Evolutionary conservation across 2,113 vertebrate species (phyloP), one percentile per base, ranked within the genome.

Genomic region (Platycercus adscitus): DNA sequence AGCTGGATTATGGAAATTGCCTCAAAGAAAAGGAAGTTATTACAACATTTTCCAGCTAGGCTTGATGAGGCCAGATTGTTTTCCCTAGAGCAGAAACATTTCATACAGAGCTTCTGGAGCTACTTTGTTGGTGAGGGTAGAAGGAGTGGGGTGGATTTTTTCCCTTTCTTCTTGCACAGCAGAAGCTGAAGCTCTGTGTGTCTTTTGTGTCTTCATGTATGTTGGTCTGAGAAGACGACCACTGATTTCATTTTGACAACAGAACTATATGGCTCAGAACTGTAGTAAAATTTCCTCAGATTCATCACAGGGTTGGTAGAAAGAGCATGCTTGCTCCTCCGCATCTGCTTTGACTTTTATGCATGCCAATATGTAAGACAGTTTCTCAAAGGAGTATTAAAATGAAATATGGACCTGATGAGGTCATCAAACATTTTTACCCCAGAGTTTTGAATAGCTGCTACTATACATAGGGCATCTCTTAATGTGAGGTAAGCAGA

Each of bases 1-100:
- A 90, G 50, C 25, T 60, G 88, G 68, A 86, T 94, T 96, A 90
- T 90, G 80, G 77, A 93, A 94, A 93, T 79, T 84, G 37, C 56
- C 81, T 93, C 58, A 86, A 84, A 96, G 72, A 78, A 95, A 93
- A 84, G 24, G 37, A 91, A 89, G 41, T 79, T 93, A 55, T 56
- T 91, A 49, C n/a, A 93, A 61, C 75, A 76, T 86, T 92, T 86
- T 94, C 47, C 61, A 90, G 1, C 50, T 33, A 92, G 21, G 31
- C 69, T 33, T 52, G 80, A 78, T 84, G 76, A 93, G 79, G 31
- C 60, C 56, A 90, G 37, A 93, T 75, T 86, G 46, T 60, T 95
- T 84, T 91, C 81, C 86, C 84, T 61, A 46, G 49, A 82, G 91
- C 52, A 94, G 78, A 94, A 92, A 69, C 2, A 65, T 79, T 95